A percentile compares a stretch with the other conserved stretches of the same genome.
These are phyloP conservation scores for Zaprionus inermis DNA, from an alignment of 1,140 invertebrate genomes.

Conservation along the genomic window DNA sequence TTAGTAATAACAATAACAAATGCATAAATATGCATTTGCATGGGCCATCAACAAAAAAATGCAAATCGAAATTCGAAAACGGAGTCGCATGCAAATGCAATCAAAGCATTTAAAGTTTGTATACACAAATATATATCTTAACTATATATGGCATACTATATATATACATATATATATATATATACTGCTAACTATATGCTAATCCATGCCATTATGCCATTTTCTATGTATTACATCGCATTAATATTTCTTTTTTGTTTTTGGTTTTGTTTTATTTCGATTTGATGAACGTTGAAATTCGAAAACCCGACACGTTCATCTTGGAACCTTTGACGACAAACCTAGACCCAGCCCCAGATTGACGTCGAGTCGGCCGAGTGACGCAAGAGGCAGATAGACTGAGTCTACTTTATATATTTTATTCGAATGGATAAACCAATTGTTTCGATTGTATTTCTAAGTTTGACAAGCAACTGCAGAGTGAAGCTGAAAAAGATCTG, in stretches of 20 bases:
- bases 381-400: not conserved
- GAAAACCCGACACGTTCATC: slow-evolving; percentile 1
- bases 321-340: not conserved
- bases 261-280: slow-evolving; percentile 15
- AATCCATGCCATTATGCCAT: slow-evolving; percentile 39
- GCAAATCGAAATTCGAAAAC: slow-evolving; percentile 7
- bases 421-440: too few relatives aligned
- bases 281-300: slow-evolving; percentile 4
- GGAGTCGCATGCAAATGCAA: slow-evolving; percentile 39
- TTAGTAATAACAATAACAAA: slow-evolving; percentile 51
- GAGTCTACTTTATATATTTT: too few relatives aligned
- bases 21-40: slow-evolving; percentile 45
- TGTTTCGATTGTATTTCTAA: not conserved
- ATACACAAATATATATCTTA: not conserved
- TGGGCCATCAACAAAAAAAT: slow-evolving; percentile 24
- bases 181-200: slow-evolving; percentile 13
- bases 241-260: slow-evolving; percentile 16
- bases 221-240: slow-evolving; percentile 32
- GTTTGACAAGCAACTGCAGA: too few relatives aligned
- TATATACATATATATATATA: not conserved
- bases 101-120: slow-evolving; percentile 35
- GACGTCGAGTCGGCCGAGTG: not conserved
- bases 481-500: not conserved
- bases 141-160: not conserved
- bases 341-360: not conserved